Evolutionary conservation across 2,888 invertebrate genomes (phyloP), one percentile per base, ranked within the genome.

Genomic region (Steinernema carpocapsae): DNA sequence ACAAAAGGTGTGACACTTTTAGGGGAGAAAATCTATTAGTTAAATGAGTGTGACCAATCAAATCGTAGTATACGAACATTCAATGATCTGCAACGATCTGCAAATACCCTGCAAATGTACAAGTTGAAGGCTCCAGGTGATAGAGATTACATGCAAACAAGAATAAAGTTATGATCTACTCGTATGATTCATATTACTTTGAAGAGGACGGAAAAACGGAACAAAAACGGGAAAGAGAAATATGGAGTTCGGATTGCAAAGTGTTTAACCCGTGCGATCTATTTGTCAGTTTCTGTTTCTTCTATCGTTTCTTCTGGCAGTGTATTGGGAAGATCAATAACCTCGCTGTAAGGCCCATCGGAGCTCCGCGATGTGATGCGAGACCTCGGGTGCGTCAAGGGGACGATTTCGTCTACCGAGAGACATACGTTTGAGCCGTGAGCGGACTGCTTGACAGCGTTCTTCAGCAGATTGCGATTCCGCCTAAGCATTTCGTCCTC

Each of bases 271-370:
- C 48, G 48, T 17, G 19, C 48, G 48, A 48, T 48, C 48, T 64
- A 64, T 64, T 64, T 64, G 32, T 64, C 64, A 29, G 32, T 22
- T 64, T 64, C 64, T 32, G 64, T 29, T 64, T 64, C 64, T 64
- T 64, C 64, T 17, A 29, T 26, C 4, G 37, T 22, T 29, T 64
- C 64, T 32, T 64, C 64, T 12, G 64, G 64, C 64, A 64, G 64
- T 64, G 64, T 64, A 32, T 64, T 64, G 3, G 64, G 64, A 64
- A 64, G 64, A 64, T 64, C 64, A 32, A 64, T 29, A 26, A 64
- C 32, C 17, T 64, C 64, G 64, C 64, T 64, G 32, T 64, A 64
- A 6, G 64, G 64, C 24, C 64, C 64, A 29, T 64, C 64, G 32
- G 64, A 64, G 17, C 37, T 64, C 14, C 64, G 64, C 14, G 64